phyloP scores from a whole-genome alignment of 2,113 vertebrate species.

The Myanophis thanlyinensis region DNA sequence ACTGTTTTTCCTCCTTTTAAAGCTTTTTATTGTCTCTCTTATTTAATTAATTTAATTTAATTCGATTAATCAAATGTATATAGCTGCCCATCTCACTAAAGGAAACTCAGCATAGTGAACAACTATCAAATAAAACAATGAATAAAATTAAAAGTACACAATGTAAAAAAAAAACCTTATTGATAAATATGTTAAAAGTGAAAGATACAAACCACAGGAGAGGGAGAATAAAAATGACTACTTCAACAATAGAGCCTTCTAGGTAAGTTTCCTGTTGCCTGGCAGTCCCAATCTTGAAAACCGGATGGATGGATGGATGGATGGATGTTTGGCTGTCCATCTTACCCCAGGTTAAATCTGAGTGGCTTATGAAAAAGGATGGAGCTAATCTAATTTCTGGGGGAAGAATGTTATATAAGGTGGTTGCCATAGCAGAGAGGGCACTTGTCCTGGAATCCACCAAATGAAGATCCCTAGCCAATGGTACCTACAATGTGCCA shows the following conservation, averaged over 20 bases:
- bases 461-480: neutral
- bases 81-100: neutral
- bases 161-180: neutral
- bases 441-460: neutral
- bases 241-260: neutral
- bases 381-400: neutral
- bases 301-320: too few species aligned
- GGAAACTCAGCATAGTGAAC: neutral
- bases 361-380: neutral
- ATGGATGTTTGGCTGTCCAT: neutral
- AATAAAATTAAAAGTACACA: neutral
- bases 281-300: neutral
- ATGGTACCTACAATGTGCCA: neutral
- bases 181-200: neutral
- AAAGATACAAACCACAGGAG: neutral
- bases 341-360: neutral
- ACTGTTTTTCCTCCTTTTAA: neutral
- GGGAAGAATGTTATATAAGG: neutral
- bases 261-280: neutral
- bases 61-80: neutral
- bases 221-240: neutral
- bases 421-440: neutral
- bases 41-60: neutral
- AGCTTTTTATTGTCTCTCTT: neutral
- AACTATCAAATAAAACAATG: neutral